Evolutionary conservation across 2,888 invertebrate genomes (phyloP).

Genomic region (Lydus trimaculatus): DNA sequence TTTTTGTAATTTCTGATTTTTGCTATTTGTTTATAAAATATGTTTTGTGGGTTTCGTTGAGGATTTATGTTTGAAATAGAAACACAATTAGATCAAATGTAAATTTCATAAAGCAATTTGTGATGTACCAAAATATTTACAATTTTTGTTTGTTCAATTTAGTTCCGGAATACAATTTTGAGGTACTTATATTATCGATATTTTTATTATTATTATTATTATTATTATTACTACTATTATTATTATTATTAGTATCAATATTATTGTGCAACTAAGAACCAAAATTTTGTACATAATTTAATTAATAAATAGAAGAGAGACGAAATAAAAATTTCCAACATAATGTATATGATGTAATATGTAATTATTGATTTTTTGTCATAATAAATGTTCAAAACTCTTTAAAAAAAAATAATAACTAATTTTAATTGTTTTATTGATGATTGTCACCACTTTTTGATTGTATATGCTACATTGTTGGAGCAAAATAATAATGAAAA

Average conservation of each 20-base stretch:
- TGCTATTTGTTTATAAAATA: slow-evolving; percentile 5
- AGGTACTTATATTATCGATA: slow-evolving; percentile 29
- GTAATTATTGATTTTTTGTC: slow-evolving; percentile 57
- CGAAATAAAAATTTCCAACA: neutral
- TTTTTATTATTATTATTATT: slow-evolving; percentile 35
- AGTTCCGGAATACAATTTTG: neutral
- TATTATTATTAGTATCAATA: slow-evolving; percentile 37
- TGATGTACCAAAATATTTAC: slow-evolving; percentile 42
- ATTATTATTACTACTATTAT: slow-evolving; percentile 27
- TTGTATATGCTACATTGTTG: neutral
- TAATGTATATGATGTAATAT: slow-evolving; percentile 50
- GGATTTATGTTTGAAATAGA: slow-evolving; percentile 28
- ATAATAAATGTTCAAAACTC: slow-evolving; percentile 60
- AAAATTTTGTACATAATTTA: slow-evolving; percentile 52
- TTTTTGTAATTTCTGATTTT: too few species aligned
- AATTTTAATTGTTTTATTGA: slow-evolving; percentile 1
- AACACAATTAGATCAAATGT: slow-evolving; percentile 38
- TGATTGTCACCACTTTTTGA: neutral
- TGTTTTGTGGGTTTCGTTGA: slow-evolving; percentile 13
- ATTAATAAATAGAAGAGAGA: slow-evolving; percentile 42
- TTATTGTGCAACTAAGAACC: slow-evolving; percentile 51
- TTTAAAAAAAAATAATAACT: slow-evolving; percentile 25
- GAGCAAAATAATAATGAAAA: neutral
- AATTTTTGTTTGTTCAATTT: neutral
- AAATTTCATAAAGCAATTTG: slow-evolving; percentile 42